Percentiles rank a stretch among this genome's conserved stretches.
Conservation (phyloP, 1,140 invertebrate genomes). For the Meteorus sp. region DNA sequence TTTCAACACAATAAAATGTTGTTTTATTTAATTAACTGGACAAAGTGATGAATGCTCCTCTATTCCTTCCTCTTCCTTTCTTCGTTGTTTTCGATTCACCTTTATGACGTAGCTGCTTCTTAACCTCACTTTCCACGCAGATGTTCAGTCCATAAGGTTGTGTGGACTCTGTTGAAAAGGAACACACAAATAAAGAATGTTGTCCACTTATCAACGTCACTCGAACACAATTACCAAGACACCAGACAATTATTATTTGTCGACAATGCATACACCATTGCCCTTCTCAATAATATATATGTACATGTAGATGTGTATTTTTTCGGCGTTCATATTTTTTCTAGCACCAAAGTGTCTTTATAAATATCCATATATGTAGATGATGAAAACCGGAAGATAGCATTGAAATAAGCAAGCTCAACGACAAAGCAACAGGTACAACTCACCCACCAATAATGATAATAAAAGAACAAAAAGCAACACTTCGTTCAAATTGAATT, state of each 20-base stretch:
- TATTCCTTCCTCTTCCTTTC: background rate
- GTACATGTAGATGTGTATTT: background rate
- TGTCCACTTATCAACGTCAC: background rate
- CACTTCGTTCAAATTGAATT: no score
- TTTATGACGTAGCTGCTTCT: background rate
- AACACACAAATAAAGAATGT: slow-evolving; percentile 12
- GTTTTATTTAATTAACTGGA: no score
- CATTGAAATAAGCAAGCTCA: no score
- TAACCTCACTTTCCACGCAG: slow-evolving; percentile 1
- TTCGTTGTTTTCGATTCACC: background rate
- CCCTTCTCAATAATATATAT: background rate
- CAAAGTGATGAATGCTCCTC: no score
- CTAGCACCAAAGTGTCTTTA: no score
- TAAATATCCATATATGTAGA: no score
- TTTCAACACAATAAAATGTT: no score
- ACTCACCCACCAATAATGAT: no score
- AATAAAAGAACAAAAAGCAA: no score
- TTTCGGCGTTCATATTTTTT: no score
- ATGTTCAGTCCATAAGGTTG: background rate
- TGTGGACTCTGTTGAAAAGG: slow-evolving; percentile 6
- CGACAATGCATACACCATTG: slow-evolving; percentile 2
- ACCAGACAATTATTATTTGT: background rate
- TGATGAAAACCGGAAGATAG: no score
- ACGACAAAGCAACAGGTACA: no score
- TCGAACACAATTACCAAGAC: background rate